Conservation (phyloP, 2,113 vertebrate species). For the Patagioenas fasciata region DNA sequence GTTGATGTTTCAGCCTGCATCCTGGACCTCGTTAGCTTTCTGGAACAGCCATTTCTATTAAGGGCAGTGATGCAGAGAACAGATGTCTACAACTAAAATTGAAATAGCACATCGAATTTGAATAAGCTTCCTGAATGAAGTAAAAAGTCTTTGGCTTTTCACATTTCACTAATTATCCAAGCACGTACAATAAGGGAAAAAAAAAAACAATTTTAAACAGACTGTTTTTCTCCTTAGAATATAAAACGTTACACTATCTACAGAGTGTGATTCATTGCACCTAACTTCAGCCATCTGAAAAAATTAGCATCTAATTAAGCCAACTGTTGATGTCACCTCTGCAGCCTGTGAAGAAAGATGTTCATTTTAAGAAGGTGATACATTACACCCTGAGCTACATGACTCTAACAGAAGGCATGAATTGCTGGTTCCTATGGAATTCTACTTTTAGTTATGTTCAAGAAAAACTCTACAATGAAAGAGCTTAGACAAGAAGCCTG, state of each 20-base stretch:
- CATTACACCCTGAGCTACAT: not conserved
- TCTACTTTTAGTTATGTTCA: not conserved
- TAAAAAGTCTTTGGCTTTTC: not conserved
- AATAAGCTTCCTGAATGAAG: not conserved
- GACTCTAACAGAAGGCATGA: not conserved
- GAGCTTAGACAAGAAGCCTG: not conserved
- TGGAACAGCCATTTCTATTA: not conserved
- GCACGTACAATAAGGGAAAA: not conserved
- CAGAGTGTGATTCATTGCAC: not conserved
- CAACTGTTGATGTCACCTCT: not conserved
- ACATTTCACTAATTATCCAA: not conserved
- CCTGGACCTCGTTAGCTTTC: not conserved
- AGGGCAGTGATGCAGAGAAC: not conserved
- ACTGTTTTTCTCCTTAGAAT: not conserved
- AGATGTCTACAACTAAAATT: not conserved
- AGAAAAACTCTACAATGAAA: not conserved
- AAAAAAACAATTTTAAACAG: not conserved
- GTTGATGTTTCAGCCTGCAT: not conserved
- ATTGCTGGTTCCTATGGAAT: not conserved
- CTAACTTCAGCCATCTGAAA: not conserved
- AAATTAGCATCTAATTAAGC: not conserved
- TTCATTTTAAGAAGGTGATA: not conserved
- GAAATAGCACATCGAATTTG: not conserved
- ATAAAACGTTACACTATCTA: not conserved
- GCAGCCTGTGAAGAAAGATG: not conserved